phyloP scores from a whole-genome alignment of 2,888 invertebrate genomes.

The Eledona agricola region DNA sequence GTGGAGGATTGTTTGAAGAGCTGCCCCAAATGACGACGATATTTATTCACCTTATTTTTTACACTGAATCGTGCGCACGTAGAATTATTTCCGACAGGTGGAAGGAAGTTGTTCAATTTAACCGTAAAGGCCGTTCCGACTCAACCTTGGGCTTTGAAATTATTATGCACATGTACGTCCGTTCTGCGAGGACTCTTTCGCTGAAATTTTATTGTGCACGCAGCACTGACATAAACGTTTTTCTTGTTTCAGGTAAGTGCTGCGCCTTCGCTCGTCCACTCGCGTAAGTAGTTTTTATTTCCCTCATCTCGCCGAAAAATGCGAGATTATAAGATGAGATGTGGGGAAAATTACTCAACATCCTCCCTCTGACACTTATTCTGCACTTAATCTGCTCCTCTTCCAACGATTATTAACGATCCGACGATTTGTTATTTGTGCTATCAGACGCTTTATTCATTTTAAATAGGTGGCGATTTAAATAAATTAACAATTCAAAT shows the following conservation, averaged over 20 bases:
- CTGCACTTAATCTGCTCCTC: constrained; percentile 9
- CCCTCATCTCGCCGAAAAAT: too few relatives aligned
- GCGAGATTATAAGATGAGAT: too few relatives aligned
- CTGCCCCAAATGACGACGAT: not conserved
- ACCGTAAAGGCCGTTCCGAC: constrained; percentile 27
- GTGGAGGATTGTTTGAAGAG: not conserved
- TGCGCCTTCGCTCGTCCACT: not conserved
- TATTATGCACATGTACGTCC: constrained; percentile 28
- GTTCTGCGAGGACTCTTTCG: too few relatives aligned
- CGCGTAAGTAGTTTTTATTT: too few relatives aligned
- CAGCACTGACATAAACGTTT: constrained; percentile 5
- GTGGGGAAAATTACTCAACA: constrained; percentile 23
- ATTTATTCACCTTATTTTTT: not conserved
- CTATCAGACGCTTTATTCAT: constrained; percentile 27
- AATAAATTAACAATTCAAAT: constrained; percentile 35
- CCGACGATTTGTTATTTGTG: constrained; percentile 19
- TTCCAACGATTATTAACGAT: constrained; percentile 18
- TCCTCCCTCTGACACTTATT: constrained; percentile 21
- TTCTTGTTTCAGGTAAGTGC: constrained; percentile 29
- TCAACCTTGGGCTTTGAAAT: constrained; percentile 24
- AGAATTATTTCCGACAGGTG: constrained; percentile 26
- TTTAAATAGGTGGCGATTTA: constrained; percentile 23
- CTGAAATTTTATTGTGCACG: too few relatives aligned
- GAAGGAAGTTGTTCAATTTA: constrained; percentile 33
- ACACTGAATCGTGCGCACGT: constrained; percentile 12